A percentile compares a stretch with the other conserved stretches of the same genome.
phyloP scores from a whole-genome alignment of 1,140 invertebrate species.

The Megalopta genalis region DNA sequence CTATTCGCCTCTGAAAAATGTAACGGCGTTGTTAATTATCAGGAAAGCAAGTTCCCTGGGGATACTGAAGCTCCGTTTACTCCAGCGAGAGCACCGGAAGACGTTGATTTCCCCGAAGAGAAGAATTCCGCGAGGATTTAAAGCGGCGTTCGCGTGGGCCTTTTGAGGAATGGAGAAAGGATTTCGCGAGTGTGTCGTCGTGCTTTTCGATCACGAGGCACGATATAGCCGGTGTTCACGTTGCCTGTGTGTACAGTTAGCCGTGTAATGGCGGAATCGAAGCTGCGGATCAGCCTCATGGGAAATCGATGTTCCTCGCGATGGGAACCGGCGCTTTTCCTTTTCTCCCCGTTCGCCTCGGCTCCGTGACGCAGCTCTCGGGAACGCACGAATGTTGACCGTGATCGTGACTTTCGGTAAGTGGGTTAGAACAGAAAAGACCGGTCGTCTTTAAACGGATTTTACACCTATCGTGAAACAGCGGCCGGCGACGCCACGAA shows the following conservation, averaged over 20 bases:
- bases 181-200: too few relatives aligned
- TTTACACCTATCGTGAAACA: constrained; percentile 44
- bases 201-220: too few relatives aligned
- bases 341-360: not conserved
- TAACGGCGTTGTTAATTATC: too few relatives aligned
- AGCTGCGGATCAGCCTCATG: constrained; percentile 23
- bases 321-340: constrained; percentile 15
- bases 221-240: too few relatives aligned
- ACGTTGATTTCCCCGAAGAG: too few relatives aligned
- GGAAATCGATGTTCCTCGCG: constrained; percentile 35
- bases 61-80: too few relatives aligned
- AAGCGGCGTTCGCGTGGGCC: too few relatives aligned
- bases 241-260: constrained; percentile 26
- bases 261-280: not conserved
- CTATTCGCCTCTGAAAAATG: too few relatives aligned
- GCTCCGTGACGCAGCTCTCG: constrained; percentile 39
- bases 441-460: constrained; percentile 46
- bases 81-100: too few relatives aligned
- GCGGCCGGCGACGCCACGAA: not conserved
- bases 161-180: too few relatives aligned
- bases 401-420: constrained; percentile 65
- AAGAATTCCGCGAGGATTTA: too few relatives aligned
- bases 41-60: too few relatives aligned
- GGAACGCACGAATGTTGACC: constrained; percentile 53
- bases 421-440: constrained; percentile 49